These are phyloP conservation scores for Hippoglossus hippoglossus DNA, from an alignment of 2,797 vertebrate genomes.

Conservation along the genomic window DNA sequence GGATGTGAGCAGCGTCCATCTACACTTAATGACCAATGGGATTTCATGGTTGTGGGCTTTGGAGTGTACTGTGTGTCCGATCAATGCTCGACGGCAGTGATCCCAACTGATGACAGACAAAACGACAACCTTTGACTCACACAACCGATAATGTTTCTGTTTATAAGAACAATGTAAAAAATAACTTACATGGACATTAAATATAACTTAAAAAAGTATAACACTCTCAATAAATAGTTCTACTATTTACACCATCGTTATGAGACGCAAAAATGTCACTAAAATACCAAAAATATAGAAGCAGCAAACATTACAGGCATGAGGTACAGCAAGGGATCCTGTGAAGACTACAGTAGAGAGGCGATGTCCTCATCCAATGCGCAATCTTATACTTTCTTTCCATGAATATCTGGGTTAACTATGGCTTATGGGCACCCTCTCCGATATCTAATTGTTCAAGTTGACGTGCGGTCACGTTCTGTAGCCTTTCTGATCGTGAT, in stretches of 20 bases:
- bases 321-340: constrained; percentile 96
- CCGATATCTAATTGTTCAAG: constrained; percentile 51
- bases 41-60: constrained; percentile 51
- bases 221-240: constrained; percentile 99
- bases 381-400: constrained; percentile 80
- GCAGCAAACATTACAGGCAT: constrained; percentile 98
- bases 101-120: constrained; percentile 69
- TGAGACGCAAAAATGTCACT: constrained; percentile 92
- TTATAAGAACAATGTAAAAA: constrained; percentile 94
- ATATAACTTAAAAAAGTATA: constrained; percentile 99
- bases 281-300: constrained; percentile 90
- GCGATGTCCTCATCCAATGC: constrained; percentile 72
- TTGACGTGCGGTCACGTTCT: constrained; percentile 59
- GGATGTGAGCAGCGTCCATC: constrained; percentile 57
- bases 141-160: constrained; percentile 84
- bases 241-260: constrained; percentile 99
- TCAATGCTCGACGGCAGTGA: constrained; percentile 68
- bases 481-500: constrained; percentile 46
- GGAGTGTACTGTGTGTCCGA: constrained; percentile 75
- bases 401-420: constrained; percentile 67
- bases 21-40: constrained; percentile 60
- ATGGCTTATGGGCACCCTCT: constrained; percentile 73
- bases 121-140: constrained; percentile 80
- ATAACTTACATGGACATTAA: constrained; percentile 99
- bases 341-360: constrained; percentile 87